Base-by-base conservation (phyloP, 2,888 invertebrate species). In the Melanchra persicariae region DNA sequence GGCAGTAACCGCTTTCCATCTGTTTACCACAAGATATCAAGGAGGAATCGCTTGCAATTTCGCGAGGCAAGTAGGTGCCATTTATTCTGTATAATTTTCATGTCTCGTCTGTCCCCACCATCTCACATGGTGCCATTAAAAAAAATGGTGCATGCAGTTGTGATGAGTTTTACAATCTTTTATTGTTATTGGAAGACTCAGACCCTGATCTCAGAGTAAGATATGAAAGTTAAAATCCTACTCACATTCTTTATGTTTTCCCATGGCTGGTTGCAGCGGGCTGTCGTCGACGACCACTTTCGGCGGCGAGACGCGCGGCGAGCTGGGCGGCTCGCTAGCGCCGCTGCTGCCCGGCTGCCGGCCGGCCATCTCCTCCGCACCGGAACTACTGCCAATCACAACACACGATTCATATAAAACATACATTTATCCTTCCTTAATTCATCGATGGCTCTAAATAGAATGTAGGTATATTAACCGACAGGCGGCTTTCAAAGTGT, bases 201-300 rank as follows among this genome's bases (percentile, higher is more conserved):
- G n/a, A n/a, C n/a, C n/a, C n/a, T n/a, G 40, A 19, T 19, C 7
- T 45, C 19, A 45, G 7, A 45, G 43, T 17, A 43, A 45, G 19
- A 45, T 19, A 45, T 45, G 45, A 45, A 17, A 19, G 45, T 40
- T 40, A 40, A 40, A 40, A 15, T 40, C 5, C 40, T 40, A 97
- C 99, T 98, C 95, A 99, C 99, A 99, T 97, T 99, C 99, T 97
- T 99, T 99, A 95, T 99, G 99, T 94, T 98, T 98, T 94, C 99
- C 99, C 97, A 99, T 98, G 91, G 98, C 97, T 88, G 98, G 98
- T 91, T 98, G 98, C 88, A 99, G 97, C 61, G 99, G 99, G 89
- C 98, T 98, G 91, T 99, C 98, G 96, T 99, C 99, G 89, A 99
- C 98, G 94, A 98, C 97, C 91, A 98, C 98, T 95, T 98, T 98